Evolutionary conservation across 1,140 invertebrate species (phyloP).

Genomic region (Bombus superbus): DNA sequence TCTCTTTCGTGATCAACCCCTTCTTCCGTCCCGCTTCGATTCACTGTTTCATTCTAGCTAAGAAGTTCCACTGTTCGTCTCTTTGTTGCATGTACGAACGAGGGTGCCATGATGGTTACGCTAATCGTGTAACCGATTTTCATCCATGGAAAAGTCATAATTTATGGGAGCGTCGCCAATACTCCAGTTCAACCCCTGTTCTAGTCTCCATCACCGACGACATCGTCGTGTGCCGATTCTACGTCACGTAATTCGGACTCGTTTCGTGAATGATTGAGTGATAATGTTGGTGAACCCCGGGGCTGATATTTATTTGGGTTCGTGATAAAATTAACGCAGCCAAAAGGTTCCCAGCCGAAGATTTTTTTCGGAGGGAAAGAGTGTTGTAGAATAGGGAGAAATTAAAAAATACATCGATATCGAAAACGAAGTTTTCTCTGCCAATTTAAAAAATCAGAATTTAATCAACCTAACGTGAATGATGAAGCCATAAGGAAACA

Average conservation of each 20-base stretch:
- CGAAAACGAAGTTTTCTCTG: background rate
- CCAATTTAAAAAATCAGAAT: background rate
- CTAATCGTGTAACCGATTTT: slow-evolving; percentile 81
- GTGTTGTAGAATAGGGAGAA: no score
- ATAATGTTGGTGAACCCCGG: slow-evolving; percentile 3
- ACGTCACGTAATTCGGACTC: slow-evolving; percentile 26
- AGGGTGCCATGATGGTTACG: slow-evolving; percentile 76
- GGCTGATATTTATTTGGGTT: slow-evolving; percentile 27
- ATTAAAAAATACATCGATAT: background rate
- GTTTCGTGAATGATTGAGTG: slow-evolving; percentile 39
- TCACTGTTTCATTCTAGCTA: slow-evolving; percentile 2
- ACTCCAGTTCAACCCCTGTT: background rate
- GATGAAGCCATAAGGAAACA: background rate
- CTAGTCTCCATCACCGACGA: background rate
- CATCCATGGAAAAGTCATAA: slow-evolving; percentile 73
- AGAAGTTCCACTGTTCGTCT: slow-evolving; percentile 4
- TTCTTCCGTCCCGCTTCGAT: background rate
- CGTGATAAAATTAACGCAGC: background rate
- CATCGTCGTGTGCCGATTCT: background rate
- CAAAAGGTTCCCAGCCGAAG: background rate
- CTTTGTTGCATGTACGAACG: slow-evolving; percentile 28
- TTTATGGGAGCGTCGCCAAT: slow-evolving; percentile 40
- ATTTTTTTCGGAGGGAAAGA: background rate
- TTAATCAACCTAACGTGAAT: background rate
- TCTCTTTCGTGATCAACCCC: slow-evolving; percentile 31